Evolutionary conservation across 64 coral and sea anemone species (phyloP).

Genomic region (Platygyra sinensis): DNA sequence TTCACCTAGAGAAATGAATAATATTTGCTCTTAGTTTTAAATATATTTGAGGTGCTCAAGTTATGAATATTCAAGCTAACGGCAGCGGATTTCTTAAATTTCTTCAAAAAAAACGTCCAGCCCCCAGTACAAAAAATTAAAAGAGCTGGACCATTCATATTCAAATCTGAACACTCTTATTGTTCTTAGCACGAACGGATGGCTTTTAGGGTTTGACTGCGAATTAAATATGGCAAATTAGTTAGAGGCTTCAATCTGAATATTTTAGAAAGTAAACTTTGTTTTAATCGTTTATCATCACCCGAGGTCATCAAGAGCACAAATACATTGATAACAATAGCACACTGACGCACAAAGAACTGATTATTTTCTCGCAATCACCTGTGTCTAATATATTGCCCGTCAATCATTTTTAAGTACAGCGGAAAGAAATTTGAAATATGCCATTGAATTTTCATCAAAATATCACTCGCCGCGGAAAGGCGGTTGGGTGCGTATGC

Average conservation of each 20-base stretch:
- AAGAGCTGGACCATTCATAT: no score
- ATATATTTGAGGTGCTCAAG: no score
- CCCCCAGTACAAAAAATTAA: no score
- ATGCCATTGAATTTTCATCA: slow-evolving; percentile 30
- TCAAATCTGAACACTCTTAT: background rate
- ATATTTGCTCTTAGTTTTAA: no score
- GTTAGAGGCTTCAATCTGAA: background rate
- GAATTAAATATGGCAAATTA: background rate
- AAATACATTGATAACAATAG: background rate
- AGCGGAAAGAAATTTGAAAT: slow-evolving; percentile 42
- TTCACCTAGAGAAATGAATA: no score
- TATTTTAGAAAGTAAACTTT: background rate
- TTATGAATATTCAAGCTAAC: no score
- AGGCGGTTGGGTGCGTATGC: slow-evolving; percentile 4
- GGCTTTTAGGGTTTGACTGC: background rate
- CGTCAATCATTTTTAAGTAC: slow-evolving; percentile 42
- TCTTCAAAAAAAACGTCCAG: no score
- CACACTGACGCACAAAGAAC: slow-evolving; percentile 1
- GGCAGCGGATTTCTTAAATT: no score
- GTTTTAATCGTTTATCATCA: slow-evolving; percentile 1
- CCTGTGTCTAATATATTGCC: slow-evolving; percentile 1
- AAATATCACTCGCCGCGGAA: background rate
- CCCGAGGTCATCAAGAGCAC: background rate
- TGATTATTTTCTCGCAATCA: background rate
- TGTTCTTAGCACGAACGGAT: background rate